Evolutionary conservation across 2,797 vertebrate genomes (phyloP), one percentile per base, ranked within the genome.

Genomic region (Acestrorhynchus altus): DNA sequence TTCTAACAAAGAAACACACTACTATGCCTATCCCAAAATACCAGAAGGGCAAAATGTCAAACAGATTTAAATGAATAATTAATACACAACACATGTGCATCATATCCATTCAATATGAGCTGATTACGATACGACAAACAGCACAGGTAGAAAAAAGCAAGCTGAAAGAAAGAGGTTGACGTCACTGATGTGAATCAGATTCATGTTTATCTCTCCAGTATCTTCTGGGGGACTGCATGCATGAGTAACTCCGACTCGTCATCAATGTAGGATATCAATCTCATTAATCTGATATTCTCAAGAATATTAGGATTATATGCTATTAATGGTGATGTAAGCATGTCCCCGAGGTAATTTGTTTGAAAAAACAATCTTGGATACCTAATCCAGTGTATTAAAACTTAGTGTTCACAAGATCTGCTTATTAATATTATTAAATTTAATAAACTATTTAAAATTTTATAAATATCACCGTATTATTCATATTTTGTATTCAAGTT

Each of bases 111-210:
- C n/a, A 10, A 24, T 9, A 20, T 11, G 20, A 22, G 54, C 31
- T 35, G 2, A 2, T 6, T 59, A 8, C 59, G 59, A 61, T 61
- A 61, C 39, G 22, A 61, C 59, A 35, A 61, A 76, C 65, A 9
- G 24, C 4, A 5, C 66, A 74, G 54, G 8, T 35, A 24, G 77
- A 85, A 73, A 81, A 88, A 85, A 84, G 66, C 35, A 54, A 24
- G 6, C 31, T 39, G 39, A 61, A 35, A 63, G 31, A 13, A 71
- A 73, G n/a, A 10, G 54, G 72, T 1, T 86, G 85, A 89, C 72
- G 56, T 88, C 83, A 86, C 5, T 0, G 5, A 15, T 28, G 31
- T 47, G 71, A 11, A 35, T 71, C 42, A 26, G n/a, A 24, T 69
- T 10, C 72, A 13, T 4, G 20, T n/a, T 76, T n/a, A 63, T 69